phyloP scores from a whole-genome alignment of 2,797 vertebrate genomes.

The Mus spretus region DNA sequence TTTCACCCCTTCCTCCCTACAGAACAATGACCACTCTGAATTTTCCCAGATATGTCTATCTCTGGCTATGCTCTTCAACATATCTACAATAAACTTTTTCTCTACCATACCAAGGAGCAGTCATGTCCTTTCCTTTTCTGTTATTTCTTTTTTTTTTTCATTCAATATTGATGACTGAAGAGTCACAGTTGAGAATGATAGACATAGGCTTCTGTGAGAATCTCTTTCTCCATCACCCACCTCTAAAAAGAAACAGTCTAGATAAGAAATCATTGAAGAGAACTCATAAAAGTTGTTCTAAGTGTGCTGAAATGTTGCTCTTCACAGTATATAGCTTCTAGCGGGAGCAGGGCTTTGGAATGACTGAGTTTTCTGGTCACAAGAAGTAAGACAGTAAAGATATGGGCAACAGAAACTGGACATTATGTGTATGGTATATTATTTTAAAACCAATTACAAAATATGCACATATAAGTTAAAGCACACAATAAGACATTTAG shows the following conservation, averaged over 20 bases:
- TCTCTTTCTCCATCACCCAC: neutral
- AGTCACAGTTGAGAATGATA: neutral
- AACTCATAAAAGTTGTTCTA: neutral
- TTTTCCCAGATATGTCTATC: neutral
- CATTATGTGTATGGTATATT: neutral
- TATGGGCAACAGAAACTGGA: neutral
- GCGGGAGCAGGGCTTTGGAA: neutral
- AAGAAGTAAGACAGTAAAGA: neutral
- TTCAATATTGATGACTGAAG: neutral
- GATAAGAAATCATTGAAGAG: neutral
- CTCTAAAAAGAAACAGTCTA: neutral
- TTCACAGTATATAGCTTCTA: neutral
- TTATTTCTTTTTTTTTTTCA: neutral
- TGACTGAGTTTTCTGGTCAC: neutral
- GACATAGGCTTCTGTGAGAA: neutral
- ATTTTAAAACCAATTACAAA: neutral
- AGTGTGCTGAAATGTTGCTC: neutral
- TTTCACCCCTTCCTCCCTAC: neutral
- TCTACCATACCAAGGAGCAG: neutral
- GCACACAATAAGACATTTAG: neutral
- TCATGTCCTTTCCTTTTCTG: neutral
- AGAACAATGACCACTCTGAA: neutral
- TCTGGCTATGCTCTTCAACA: neutral
- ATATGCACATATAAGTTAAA: neutral
- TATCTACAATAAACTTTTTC: neutral